Conservation (phyloP, 1,140 invertebrate genomes). For the Ceratitis capitata region DNA sequence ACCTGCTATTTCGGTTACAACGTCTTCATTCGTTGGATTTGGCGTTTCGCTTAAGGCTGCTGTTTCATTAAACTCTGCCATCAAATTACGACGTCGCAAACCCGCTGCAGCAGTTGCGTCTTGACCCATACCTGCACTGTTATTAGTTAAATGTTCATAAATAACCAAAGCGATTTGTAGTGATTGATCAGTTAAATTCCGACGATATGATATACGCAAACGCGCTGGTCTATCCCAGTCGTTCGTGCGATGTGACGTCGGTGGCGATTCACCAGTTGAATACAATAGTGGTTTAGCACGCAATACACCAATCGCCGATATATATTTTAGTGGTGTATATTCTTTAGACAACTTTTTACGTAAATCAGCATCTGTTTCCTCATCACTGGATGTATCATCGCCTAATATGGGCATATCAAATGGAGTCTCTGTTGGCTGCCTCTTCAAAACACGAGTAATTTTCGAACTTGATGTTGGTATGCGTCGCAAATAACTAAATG, state of each 20-base stretch:
- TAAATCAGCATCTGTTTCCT: constrained; percentile 28
- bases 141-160: constrained; percentile 34
- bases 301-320: constrained; percentile 33
- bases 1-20: too few relatives aligned
- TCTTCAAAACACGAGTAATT: constrained; percentile 11
- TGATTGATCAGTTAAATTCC: constrained; percentile 29
- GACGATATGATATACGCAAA: constrained; percentile 42
- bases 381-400: constrained; percentile 41
- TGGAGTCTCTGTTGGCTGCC: not conserved
- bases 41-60: not conserved
- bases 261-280: not conserved
- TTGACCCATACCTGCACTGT: not conserved
- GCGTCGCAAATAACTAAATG: constrained; percentile 39
- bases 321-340: constrained; percentile 37
- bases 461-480: constrained; percentile 10
- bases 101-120: not conserved
- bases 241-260: not conserved
- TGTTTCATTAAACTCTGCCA: constrained; percentile 36
- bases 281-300: not conserved
- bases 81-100: constrained; percentile 28
- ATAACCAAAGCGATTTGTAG: constrained; percentile 42
- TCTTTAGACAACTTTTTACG: not conserved
- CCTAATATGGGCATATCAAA: constrained; percentile 32
- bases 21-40: not conserved
- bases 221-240: constrained; percentile 41